Conservation (phyloP, 2,888 invertebrate species). For the Aleiodes testaceus region DNA sequence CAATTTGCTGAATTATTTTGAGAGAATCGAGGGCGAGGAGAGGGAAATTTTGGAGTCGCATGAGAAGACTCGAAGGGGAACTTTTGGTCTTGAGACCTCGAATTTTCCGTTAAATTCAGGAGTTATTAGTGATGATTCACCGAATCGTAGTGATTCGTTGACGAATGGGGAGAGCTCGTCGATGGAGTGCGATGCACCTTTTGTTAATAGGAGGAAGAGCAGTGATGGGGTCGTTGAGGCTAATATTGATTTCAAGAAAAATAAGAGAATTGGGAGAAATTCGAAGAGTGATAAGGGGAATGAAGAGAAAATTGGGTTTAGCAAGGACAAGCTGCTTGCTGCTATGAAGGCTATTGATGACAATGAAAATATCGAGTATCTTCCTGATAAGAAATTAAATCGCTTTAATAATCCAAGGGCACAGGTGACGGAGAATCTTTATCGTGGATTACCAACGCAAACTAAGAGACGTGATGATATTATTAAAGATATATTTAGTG, state of each 20-base stretch:
- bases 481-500: conserved; percentile 63
- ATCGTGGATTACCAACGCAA: conserved; percentile 64
- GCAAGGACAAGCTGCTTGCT: conserved; percentile 77
- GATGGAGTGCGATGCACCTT: not conserved
- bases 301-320: conserved; percentile 62
- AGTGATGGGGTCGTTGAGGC: conserved; percentile 21
- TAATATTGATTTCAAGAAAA: not conserved
- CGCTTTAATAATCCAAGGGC: conserved; percentile 53
- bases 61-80: conserved; percentile 25
- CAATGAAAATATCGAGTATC: conserved; percentile 67
- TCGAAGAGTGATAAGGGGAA: conserved; percentile 30
- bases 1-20: conserved; percentile 32
- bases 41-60: conserved; percentile 29
- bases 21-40: conserved; percentile 33
- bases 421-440: conserved; percentile 68
- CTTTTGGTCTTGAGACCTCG: conserved; percentile 4
- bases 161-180: conserved; percentile 11
- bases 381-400: conserved; percentile 55
- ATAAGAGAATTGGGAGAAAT: not conserved
- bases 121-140: not conserved
- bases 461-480: conserved; percentile 62
- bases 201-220: conserved; percentile 5
- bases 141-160: not conserved
- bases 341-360: conserved; percentile 79
- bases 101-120: not conserved